phyloP scores from a whole-genome alignment of 2,888 invertebrate species.

The Pristionchus fissidentatus region DNA sequence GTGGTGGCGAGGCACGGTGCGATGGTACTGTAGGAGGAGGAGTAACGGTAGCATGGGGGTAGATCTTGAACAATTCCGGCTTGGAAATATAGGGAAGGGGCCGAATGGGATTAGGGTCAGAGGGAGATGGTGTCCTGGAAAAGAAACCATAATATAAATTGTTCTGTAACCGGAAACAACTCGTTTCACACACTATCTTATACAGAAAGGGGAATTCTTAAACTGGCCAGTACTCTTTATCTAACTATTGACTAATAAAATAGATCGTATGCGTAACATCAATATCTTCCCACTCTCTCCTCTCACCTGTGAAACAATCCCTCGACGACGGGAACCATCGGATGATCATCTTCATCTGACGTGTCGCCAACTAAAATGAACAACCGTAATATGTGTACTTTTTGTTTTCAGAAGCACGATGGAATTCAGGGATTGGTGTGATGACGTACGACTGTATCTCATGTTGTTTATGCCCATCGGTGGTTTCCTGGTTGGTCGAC shows the following conservation, averaged over 20 bases:
- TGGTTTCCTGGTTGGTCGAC: too few relatives aligned
- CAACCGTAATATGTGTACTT: background rate
- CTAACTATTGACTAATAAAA: background rate
- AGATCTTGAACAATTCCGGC: too few relatives aligned
- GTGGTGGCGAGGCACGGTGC: too few relatives aligned
- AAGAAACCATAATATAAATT: too few relatives aligned
- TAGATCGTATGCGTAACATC: background rate
- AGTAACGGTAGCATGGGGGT: too few relatives aligned
- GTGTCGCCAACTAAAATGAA: background rate
- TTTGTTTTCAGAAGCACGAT: background rate
- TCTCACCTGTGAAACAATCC: background rate
- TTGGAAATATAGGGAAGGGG: too few relatives aligned
- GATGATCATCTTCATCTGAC: background rate
- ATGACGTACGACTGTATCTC: too few relatives aligned
- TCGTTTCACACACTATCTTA: background rate
- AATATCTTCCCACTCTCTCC: background rate
- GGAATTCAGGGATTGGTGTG: too few relatives aligned
- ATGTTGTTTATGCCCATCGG: too few relatives aligned
- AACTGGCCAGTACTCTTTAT: background rate
- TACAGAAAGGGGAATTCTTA: background rate
- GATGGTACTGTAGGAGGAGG: too few relatives aligned
- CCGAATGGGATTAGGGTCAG: too few relatives aligned
- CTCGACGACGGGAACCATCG: background rate
- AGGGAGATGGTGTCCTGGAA: too few relatives aligned
- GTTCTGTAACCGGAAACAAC: background rate